phyloP scores from a whole-genome alignment of 1,140 invertebrate species.

The Delia radicum region DNA sequence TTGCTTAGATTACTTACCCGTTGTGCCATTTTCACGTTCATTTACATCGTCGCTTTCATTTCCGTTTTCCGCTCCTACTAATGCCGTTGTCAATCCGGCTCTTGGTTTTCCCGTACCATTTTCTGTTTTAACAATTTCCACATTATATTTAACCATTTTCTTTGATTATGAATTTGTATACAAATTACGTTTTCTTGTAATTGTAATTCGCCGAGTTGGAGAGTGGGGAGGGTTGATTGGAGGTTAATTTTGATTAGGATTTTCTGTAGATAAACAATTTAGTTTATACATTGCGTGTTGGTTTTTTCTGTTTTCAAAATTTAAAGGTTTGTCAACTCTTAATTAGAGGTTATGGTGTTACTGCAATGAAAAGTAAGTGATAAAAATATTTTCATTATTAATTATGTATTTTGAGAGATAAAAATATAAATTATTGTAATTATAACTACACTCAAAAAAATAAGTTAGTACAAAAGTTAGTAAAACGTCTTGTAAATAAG shows the following conservation, averaged over 20 bases:
- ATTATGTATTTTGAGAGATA: no score
- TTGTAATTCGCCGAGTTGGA: background rate
- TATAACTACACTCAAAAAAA: no score
- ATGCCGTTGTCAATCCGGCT: background rate
- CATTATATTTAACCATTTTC: constrained; percentile 44
- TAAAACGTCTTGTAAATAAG: no score
- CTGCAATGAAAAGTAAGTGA: no score
- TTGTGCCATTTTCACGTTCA: constrained; percentile 45
- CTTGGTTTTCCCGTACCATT: constrained; percentile 39
- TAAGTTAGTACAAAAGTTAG: no score
- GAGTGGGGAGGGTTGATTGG: background rate
- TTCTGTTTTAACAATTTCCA: constrained; percentile 46
- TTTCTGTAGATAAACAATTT: background rate
- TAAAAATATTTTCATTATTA: no score
- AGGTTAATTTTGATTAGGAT: background rate
- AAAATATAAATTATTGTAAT: no score
- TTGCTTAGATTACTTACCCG: no score
- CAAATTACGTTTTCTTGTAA: no score
- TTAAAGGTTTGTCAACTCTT: background rate
- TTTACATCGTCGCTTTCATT: constrained; percentile 35
- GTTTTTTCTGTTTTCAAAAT: background rate
- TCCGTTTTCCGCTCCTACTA: constrained; percentile 35
- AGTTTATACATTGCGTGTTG: background rate
- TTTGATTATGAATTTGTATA: no score
- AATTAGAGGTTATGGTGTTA: background rate